Base-by-base conservation (phyloP, 2,113 vertebrate species). In the Scomber japonicus region DNA sequence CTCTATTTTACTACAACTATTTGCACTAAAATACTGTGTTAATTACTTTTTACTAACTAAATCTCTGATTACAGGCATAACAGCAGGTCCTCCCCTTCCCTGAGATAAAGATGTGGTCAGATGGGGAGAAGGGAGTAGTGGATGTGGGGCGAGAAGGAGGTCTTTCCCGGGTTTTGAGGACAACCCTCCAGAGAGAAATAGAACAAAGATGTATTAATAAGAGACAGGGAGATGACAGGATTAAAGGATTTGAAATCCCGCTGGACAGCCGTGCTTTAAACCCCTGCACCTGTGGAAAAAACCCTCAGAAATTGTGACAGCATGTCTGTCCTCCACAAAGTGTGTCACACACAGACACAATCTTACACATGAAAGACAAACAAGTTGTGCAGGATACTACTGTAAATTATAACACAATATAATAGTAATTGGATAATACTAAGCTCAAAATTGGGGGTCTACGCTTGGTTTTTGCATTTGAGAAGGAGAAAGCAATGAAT, bases 211-310 rank as follows among this genome's bases (percentile, higher is more conserved):
- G 60, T 53, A 85, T 79, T 85, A 84, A 80, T 78, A 81, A 85
- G 75, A 76, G 80, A 77, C 69, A 65, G 59, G 81, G 82, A 56
- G 67, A 88, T 83, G 81, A 76, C 19, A 67, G 87, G 92, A 92
- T 93, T 91, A 91, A 86, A 81, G 88, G 92, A 89, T 91, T 90
- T 82, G 24, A 80, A 80, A 77, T 75, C 57, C 61, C 15, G 24
- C 4, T 2, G 3, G 17, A 62, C 54, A 40, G 69, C 40, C 16
- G 4, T 53, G 60, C 65, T 51, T 76, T 84, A 82, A 87, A 86
- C 56, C 88, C 55, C 59, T 81, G 78, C 75, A 90, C 88, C 88
- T 88, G 82, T 51, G 49, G 49, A 75, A 76, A 72, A 77, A 79
- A 49, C 11, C 14, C 56, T 51, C 44, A 65, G 63, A 64, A 53